Evolutionary conservation across 2,888 invertebrate genomes (phyloP).

Genomic region (Acleris emargana): DNA sequence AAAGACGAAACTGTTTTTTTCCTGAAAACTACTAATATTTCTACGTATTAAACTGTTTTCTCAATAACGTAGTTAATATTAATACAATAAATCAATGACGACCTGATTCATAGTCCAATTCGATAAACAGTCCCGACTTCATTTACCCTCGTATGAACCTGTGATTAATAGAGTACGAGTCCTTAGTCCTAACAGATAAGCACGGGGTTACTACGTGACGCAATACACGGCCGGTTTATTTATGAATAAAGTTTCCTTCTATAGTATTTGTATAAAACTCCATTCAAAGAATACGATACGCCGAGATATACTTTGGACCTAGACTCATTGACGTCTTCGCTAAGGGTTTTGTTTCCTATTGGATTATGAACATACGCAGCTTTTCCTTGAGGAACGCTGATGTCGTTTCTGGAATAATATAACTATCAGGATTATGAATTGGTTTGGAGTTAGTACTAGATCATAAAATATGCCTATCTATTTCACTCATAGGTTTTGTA

Average conservation of each 20-base stretch:
- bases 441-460: too few species aligned
- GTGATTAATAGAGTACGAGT: slow-evolving; percentile 4
- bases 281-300: too few species aligned
- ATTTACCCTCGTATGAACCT: background rate
- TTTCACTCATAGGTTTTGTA: too few species aligned
- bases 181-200: background rate
- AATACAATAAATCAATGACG: background rate
- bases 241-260: background rate
- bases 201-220: background rate
- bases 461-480: too few species aligned
- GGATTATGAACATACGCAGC: background rate
- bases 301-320: background rate
- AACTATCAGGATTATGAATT: too few species aligned
- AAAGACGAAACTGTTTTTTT: too few species aligned
- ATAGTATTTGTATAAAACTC: too few species aligned
- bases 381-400: too few species aligned
- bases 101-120: background rate
- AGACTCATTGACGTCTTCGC: background rate
- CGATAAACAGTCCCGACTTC: slow-evolving; percentile 3
- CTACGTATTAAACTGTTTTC: too few species aligned
- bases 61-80: background rate
- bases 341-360: background rate
- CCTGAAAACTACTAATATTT: too few species aligned
- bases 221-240: background rate
- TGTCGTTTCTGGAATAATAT: too few species aligned